These are phyloP conservation scores for Aphrophora alni DNA, from an alignment of 2,888 invertebrate species.

Conservation along the genomic window DNA sequence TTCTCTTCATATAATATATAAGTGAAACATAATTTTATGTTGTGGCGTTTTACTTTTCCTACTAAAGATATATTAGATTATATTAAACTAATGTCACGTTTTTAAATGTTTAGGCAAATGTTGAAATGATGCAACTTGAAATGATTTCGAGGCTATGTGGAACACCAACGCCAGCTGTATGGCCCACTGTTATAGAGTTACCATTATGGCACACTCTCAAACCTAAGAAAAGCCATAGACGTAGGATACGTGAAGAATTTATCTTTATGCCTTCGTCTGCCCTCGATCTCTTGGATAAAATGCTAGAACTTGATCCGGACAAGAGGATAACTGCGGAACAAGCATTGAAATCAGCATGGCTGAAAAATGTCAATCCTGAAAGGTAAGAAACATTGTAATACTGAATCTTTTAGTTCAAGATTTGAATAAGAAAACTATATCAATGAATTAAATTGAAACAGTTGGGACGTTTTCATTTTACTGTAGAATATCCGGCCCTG, in stretches of 20 bases:
- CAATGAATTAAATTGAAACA: too few species aligned
- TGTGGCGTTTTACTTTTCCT: too few species aligned
- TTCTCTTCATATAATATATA: too few species aligned
- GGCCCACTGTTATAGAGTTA: slow-evolving; percentile 94
- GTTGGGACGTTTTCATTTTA: too few species aligned
- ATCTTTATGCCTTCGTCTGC: slow-evolving; percentile 88
- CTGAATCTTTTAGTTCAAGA: too few species aligned
- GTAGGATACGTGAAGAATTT: slow-evolving; percentile 92
- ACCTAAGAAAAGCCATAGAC: slow-evolving; percentile 87
- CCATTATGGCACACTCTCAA: slow-evolving; percentile 92
- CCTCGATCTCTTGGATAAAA: slow-evolving; percentile 89
- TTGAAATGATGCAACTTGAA: slow-evolving; percentile 93
- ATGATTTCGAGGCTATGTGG: slow-evolving; percentile 94
- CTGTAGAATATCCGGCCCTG: too few species aligned
- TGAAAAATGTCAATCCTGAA: slow-evolving; percentile 88
- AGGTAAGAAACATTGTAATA: too few species aligned
- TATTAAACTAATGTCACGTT: neutral
- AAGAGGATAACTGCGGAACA: slow-evolving; percentile 93
- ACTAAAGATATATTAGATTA: too few species aligned
- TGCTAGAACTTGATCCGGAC: slow-evolving; percentile 96
- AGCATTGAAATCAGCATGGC: slow-evolving; percentile 91
- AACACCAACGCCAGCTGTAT: slow-evolving; percentile 93
- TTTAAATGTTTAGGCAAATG: slow-evolving; percentile 70
- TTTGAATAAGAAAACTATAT: too few species aligned
- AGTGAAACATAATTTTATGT: too few species aligned